Conservation (phyloP, 2,888 invertebrate species). For the Nasonovia ribisnigri region DNA sequence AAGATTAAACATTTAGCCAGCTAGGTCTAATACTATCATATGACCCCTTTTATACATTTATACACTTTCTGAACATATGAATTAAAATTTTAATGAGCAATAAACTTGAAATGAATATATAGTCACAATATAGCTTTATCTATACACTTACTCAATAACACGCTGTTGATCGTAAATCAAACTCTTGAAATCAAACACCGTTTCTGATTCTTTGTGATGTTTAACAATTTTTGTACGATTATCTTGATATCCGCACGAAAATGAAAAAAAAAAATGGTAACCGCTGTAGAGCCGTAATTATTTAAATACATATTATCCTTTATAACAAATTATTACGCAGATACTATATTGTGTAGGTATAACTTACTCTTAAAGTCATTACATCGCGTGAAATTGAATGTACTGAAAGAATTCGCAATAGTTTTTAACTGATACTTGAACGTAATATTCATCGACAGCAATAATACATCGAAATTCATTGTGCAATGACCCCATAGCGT, state of each 20-base stretch:
- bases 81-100: neutral
- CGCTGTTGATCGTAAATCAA: conserved; percentile 7
- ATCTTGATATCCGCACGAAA: neutral
- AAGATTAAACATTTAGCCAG: neutral
- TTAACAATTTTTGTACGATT: neutral
- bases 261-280: neutral
- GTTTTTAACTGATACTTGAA: conserved; percentile 11
- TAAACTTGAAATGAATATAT: neutral
- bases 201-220: neutral
- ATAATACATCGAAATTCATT: neutral
- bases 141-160: conserved; percentile 12
- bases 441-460: neutral
- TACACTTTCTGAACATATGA: neutral
- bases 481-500: neutral
- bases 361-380: neutral
- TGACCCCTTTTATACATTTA: neutral
- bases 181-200: neutral
- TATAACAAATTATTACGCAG: neutral
- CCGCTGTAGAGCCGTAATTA: neutral
- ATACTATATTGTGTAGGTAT: neutral
- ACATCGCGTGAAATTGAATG: neutral
- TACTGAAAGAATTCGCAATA: neutral
- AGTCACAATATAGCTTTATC: neutral
- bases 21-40: no score
- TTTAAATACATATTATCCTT: neutral